Conservation (phyloP, 2,797 vertebrate species). For the Distichodus sexfasciatus region DNA sequence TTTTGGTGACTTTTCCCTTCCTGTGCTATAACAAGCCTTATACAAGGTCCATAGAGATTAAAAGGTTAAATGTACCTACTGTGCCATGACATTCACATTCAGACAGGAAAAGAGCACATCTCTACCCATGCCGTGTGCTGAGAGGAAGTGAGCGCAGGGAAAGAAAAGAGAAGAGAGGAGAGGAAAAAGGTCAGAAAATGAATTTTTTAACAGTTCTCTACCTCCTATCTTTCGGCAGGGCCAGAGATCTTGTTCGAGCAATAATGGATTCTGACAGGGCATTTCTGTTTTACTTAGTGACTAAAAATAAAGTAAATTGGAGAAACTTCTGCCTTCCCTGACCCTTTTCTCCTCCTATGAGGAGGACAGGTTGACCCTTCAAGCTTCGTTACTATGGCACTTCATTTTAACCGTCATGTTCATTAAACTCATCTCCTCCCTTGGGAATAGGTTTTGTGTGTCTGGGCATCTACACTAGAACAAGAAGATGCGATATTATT, state of each 20-base stretch:
- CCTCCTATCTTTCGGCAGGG: background rate
- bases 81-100: too few species aligned
- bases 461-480: conserved; percentile 56
- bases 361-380: conserved; percentile 41
- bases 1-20: too few species aligned
- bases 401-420: background rate
- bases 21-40: too few species aligned
- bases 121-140: too few species aligned
- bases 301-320: conserved; percentile 61
- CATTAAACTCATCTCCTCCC: conserved; percentile 15
- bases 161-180: conserved; percentile 43
- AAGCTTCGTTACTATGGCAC: conserved; percentile 44
- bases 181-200: background rate
- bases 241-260: background rate
- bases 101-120: background rate
- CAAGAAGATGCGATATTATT: conserved; percentile 63
- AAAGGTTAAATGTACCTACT: too few species aligned
- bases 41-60: too few species aligned
- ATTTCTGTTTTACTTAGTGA: conserved; percentile 48
- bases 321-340: conserved; percentile 14
- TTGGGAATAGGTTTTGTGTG: conserved; percentile 39
- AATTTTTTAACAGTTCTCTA: background rate
- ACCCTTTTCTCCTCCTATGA: conserved; percentile 16
- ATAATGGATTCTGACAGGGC: conserved; percentile 38
- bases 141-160: conserved; percentile 25